Percentiles rank a stretch among this genome's conserved stretches.
Evolutionary conservation across 2,113 vertebrate species (phyloP).

Genomic region (Rhabdornis inornatus): DNA sequence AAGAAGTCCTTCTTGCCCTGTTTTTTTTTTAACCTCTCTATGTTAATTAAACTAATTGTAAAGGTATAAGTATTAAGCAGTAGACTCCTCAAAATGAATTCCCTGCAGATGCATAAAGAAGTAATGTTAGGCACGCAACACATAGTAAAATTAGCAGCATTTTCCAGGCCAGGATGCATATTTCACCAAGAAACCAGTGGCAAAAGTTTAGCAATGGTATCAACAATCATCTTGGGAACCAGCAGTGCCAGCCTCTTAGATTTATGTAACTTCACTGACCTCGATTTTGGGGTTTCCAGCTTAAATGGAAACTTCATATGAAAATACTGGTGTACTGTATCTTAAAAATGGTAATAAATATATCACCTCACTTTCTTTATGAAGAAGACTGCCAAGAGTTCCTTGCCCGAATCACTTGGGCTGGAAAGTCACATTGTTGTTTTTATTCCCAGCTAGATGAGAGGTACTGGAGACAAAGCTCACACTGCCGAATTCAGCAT

Average conservation of each 20-base stretch:
- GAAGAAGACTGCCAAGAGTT: neutral
- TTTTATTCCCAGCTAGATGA: neutral
- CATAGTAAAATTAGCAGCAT: neutral
- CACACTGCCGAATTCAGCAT: neutral
- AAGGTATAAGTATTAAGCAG: neutral
- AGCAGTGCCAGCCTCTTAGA: neutral
- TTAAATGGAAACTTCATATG: neutral
- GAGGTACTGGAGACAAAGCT: neutral
- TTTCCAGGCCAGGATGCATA: neutral
- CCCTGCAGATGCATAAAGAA: neutral
- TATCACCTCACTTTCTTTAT: neutral
- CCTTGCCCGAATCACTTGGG: neutral
- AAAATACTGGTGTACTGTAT: neutral
- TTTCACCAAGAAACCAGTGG: neutral
- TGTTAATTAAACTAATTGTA: neutral
- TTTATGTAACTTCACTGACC: neutral
- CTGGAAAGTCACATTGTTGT: neutral
- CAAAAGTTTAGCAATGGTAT: neutral
- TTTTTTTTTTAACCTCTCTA: neutral
- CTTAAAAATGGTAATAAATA: neutral
- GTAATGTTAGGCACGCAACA: neutral
- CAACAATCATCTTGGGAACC: neutral
- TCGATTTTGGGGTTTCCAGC: neutral
- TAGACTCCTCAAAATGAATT: neutral
- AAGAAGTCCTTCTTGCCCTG: accelerated